Evolutionary conservation across 1,140 invertebrate species (phyloP).

Genomic region (Drosophila nigromelanica): DNA sequence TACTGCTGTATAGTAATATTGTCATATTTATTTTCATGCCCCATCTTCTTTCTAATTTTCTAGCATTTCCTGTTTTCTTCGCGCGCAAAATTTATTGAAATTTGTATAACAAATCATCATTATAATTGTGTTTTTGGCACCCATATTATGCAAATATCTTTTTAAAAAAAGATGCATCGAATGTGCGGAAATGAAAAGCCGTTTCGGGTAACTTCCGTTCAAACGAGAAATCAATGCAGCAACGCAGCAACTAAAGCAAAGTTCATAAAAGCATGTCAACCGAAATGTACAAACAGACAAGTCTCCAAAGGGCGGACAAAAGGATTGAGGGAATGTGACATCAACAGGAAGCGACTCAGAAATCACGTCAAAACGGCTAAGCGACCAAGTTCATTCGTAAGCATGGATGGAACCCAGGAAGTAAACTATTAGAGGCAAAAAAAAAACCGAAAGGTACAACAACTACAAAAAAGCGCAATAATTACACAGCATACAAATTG

Average conservation of each 20-base stretch:
- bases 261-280: constrained; percentile 77
- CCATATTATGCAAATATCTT: constrained; percentile 61
- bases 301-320: constrained; percentile 42
- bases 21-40: too few relatives aligned
- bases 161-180: constrained; percentile 10
- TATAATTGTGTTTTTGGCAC: constrained; percentile 56
- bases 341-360: constrained; percentile 81
- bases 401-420: constrained; percentile 65
- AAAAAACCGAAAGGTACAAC: constrained; percentile 36
- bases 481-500: constrained; percentile 60
- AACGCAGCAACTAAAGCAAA: constrained; percentile 39
- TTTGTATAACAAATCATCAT: constrained; percentile 16
- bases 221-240: constrained; percentile 33
- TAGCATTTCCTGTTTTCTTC: constrained; percentile 15
- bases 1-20: too few relatives aligned
- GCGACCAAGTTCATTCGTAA: constrained; percentile 10
- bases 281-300: constrained; percentile 60
- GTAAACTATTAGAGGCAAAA: constrained; percentile 71
- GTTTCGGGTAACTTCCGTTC: constrained; percentile 61
- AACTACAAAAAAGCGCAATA: constrained; percentile 75
- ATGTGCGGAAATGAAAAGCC: constrained; percentile 54
- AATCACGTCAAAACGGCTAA: constrained; percentile 81
- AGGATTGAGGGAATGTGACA: constrained; percentile 21
- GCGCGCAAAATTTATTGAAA: constrained; percentile 44
- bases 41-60: too few relatives aligned